These are phyloP conservation scores for Muscicapa adusta DNA, from an alignment of 2,113 vertebrate species.

Conservation along the genomic window DNA sequence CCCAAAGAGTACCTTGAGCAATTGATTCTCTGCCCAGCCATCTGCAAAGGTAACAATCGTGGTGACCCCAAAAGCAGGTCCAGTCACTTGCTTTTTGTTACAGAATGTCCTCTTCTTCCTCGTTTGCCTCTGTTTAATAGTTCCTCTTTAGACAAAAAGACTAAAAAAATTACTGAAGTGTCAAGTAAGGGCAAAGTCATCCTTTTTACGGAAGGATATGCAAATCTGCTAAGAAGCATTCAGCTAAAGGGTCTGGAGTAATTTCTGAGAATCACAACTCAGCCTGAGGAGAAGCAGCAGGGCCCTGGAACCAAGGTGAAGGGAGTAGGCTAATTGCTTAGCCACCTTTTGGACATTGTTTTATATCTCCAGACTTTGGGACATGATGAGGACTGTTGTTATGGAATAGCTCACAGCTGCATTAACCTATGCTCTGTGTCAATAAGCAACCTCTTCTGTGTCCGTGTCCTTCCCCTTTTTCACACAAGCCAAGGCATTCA, in stretches of 20 bases:
- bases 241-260: background rate
- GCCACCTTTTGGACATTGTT: background rate
- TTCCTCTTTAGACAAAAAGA: conserved; percentile 49
- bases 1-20: background rate
- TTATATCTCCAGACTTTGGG: background rate
- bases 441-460: background rate
- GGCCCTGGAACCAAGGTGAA: accelerated
- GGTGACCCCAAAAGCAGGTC: background rate
- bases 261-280: background rate
- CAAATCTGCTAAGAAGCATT: background rate
- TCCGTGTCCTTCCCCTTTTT: background rate
- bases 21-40: background rate
- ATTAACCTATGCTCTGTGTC: background rate
- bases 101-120: conserved; percentile 16
- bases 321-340: background rate
- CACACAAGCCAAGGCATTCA: background rate
- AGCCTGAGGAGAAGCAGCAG: background rate
- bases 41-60: background rate
- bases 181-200: conserved; percentile 39
- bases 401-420: background rate
- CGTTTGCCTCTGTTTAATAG: background rate
- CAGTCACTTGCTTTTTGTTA: background rate
- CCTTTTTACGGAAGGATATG: conserved; percentile 58
- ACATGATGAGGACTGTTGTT: background rate
- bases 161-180: conserved; percentile 32